Base-by-base conservation (phyloP, 2,113 vertebrate genomes). In the Cololabis saira region DNA sequence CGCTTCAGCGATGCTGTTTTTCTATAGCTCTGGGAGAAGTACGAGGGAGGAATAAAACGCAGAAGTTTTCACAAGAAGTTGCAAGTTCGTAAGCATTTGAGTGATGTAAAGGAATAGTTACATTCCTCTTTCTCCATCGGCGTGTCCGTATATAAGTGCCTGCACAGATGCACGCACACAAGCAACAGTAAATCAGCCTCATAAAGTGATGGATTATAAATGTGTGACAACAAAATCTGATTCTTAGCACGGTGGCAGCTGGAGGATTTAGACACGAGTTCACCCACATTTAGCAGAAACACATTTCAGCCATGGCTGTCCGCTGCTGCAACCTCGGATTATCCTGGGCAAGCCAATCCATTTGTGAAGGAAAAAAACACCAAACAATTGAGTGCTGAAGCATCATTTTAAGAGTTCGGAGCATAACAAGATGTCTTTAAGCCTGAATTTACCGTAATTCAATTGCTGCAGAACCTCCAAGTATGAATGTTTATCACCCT, bases 1-100 rank as follows among this genome's bases (percentile, higher is more conserved):
- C 77, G 61, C 74, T 54, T 49, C 58, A 42, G 50, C 3, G 3
- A 37, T 21, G 54, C 49, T 55, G 49, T 44, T 85, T 24, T 37
- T 60, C 74, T 67, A 9, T 22, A 74, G 55, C 62, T 60, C 47
- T 0, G 14, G 61, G 49, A 52, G 19, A 64, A 75, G 51, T 33
- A 53, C 43, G 64, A 65, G 19, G 33, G 51, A 63, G 71, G 40
- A n/a, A n/a, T 47, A 65, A 48, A 64, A 44, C 33, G 24, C n/a
- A 43, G 21, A 22, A 50, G 41, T 9, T 4, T 9, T 22, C 22
- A 56, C 0, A 5, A 27, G 19, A 22, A 19, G 47, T 44, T 45
- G 45, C 27, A 44, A 17, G 5, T 40, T 22, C n/a, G n/a, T n/a
- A 22, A 27, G 24, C 5, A 27, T 27, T 27, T 27, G 24, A 27